These are phyloP conservation scores for Medauroidea extradentata DNA, from an alignment of 1,140 invertebrate genomes.

Conservation along the genomic window DNA sequence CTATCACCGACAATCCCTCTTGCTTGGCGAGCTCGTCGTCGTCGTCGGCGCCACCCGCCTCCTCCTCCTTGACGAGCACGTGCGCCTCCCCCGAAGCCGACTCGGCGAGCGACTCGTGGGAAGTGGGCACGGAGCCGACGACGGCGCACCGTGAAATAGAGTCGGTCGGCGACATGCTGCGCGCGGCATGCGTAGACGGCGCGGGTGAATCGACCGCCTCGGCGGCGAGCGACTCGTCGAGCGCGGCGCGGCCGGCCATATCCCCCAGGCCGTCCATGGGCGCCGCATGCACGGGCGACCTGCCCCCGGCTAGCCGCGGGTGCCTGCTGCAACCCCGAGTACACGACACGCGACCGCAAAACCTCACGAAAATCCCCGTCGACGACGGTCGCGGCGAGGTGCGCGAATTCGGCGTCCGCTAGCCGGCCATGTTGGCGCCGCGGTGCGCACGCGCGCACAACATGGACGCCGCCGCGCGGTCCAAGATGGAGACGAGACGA, in stretches of 20 bases:
- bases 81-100: slow-evolving; percentile 41
- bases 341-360: slow-evolving; percentile 19
- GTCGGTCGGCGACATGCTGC: slow-evolving; percentile 31
- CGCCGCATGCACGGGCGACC: slow-evolving; percentile 14
- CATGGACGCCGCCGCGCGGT: no score
- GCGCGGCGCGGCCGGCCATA: slow-evolving; percentile 58
- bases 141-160: slow-evolving; percentile 35
- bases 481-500: no score
- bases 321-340: slow-evolving; percentile 11
- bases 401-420: slow-evolving; percentile 21
- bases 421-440: slow-evolving; percentile 25
- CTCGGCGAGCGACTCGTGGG: slow-evolving; percentile 27
- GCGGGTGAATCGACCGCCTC: slow-evolving; percentile 51
- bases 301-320: slow-evolving; percentile 15
- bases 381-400: slow-evolving; percentile 21
- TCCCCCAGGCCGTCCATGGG: slow-evolving; percentile 60
- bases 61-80: slow-evolving; percentile 23
- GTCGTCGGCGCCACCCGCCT: slow-evolving; percentile 11
- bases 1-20: slow-evolving; percentile 61
- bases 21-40: slow-evolving; percentile 18
- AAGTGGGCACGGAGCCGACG: slow-evolving; percentile 39
- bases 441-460: slow-evolving; percentile 18
- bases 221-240: slow-evolving; percentile 53
- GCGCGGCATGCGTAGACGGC: slow-evolving; percentile 51
- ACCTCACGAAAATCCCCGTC: slow-evolving; percentile 14